Conservation (phyloP, 2,888 invertebrate genomes). For the Sipunculus nudus region DNA sequence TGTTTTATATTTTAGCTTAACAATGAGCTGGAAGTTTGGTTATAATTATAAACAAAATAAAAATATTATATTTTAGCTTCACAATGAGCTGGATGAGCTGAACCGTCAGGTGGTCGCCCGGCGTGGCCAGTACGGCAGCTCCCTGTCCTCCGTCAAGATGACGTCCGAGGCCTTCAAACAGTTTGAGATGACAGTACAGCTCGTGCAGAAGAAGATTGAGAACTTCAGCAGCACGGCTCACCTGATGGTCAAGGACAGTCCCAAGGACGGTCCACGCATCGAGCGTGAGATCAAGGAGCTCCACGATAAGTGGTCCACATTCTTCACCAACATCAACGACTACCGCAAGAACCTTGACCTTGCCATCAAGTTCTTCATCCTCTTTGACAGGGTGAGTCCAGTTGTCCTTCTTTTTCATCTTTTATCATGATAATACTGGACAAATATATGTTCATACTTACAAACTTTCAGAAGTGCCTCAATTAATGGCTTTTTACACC, state of each 20-base stretch:
- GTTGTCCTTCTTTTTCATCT: conserved; percentile 7
- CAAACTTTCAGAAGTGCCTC: no score
- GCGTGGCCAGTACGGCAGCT: conserved; percentile 78
- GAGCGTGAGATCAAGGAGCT: conserved; percentile 73
- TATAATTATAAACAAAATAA: not conserved
- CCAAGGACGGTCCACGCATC: conserved; percentile 68
- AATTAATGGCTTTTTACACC: no score
- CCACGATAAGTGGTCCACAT: conserved; percentile 75
- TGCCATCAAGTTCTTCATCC: conserved; percentile 77
- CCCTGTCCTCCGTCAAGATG: conserved; percentile 76
- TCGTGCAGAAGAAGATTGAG: conserved; percentile 77
- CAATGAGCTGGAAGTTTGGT: no score
- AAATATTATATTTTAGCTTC: conserved; percentile 71
- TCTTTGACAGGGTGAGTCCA: conserved; percentile 76
- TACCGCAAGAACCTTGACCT: conserved; percentile 76
- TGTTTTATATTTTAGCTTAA: no score
- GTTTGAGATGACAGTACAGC: conserved; percentile 82
- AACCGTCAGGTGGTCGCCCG: conserved; percentile 74
- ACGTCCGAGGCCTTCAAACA: conserved; percentile 78
- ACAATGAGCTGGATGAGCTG: conserved; percentile 76
- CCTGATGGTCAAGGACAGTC: conserved; percentile 67
- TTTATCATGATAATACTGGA: no score
- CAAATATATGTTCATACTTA: no score
- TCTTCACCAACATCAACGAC: conserved; percentile 75
- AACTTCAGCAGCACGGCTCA: conserved; percentile 75